Evolutionary conservation across 1,140 invertebrate genomes (phyloP), one percentile per base, ranked within the genome.

Genomic region (Drosophila repleta): DNA sequence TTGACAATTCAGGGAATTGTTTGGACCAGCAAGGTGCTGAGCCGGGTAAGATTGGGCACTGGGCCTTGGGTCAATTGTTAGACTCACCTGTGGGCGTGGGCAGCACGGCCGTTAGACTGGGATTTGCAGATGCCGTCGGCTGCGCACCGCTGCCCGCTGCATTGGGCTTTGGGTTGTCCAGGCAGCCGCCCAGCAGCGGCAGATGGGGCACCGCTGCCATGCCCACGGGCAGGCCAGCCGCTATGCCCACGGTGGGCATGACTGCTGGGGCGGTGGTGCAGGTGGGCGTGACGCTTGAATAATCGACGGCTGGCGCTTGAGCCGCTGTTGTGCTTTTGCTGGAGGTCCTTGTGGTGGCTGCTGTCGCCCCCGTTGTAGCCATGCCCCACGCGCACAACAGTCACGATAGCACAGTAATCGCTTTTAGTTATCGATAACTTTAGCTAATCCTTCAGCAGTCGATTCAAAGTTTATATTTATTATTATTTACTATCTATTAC

Each of bases 41-140:
- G 15, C 43, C 56, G 63, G 29, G 4, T 45, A 51, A 24, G 13
- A 39, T 26, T 17, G 17, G 15, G 26, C 17, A 3, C 13, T 5
- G 11, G 46, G 13, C 13, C 20, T 4, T 11, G 21, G 20, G 1
- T 10, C 13, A 6, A 48, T 10, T 48, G 18, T 41, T 1, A 21
- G 26, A 74, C 81, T 85, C 41, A 85, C 81, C 82, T 82, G 82
- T 71, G 48, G 81, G 52, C 53, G 81, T 87, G 70, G 81, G 65
- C 20, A 81, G 66, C 48, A 70, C 39, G 39, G 76, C 73, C 29
- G 76, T 51, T 45, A 78, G 37, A 10, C 29, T 37, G 35, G 65
- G 67, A 48, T 29, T 63, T 17, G 32, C 17, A 2, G 48, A 75
- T 83, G 76, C 79, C 80, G 79, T 46, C 80, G 79, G 80, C 80